Conservation (phyloP, 1,140 invertebrate genomes). For the Heliconius himera region DNA sequence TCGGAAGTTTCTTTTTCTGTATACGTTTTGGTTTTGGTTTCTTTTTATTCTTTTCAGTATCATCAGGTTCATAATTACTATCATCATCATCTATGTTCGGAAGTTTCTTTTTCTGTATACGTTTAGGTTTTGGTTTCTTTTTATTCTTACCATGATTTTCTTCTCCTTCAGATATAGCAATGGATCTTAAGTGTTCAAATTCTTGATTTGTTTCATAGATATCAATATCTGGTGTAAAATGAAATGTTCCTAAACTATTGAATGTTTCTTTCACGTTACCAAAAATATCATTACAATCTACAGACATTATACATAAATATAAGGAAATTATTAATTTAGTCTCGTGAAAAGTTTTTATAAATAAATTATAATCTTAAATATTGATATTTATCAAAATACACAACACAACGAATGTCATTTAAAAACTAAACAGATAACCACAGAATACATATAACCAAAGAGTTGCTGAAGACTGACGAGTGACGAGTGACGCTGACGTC, state of each 20-base stretch:
- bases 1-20: background rate
- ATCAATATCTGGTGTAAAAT: background rate
- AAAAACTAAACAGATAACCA: no score
- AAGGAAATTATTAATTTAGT: background rate
- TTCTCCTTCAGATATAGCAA: background rate
- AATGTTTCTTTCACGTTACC: background rate
- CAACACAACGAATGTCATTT: background rate
- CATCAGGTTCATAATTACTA: background rate
- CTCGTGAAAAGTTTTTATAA: background rate
- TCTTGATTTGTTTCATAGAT: background rate
- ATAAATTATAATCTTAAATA: no score
- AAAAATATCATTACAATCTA: background rate
- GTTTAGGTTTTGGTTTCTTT: conserved; percentile 1
- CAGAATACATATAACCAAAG: no score
- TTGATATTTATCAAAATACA: background rate
- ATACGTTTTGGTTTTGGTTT: background rate
- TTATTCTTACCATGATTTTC: background rate
- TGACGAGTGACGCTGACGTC: no score
- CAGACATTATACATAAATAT: background rate
- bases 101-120: background rate
- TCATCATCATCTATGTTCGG: background rate
- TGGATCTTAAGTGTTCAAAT: background rate
- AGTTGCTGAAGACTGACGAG: no score
- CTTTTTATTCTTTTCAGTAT: background rate
- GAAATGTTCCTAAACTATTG: background rate